Evolutionary conservation across 2,888 invertebrate genomes (phyloP).

Genomic region (Orchesella flavescens): DNA sequence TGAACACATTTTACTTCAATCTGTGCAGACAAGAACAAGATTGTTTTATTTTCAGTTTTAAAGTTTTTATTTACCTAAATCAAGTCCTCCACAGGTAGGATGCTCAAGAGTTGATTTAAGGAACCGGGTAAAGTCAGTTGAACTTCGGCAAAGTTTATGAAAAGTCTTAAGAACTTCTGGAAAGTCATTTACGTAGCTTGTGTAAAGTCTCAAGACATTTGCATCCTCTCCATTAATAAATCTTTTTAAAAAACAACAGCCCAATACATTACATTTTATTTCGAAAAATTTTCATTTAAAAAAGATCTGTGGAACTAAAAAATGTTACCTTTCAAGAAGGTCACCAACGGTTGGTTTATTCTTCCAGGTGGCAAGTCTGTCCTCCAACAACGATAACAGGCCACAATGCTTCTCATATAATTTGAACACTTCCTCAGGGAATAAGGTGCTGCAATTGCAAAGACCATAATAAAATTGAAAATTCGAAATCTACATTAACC

Average conservation of each 20-base stretch:
- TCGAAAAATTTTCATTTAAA: too few relatives aligned
- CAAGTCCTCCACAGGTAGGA: constrained; percentile 74
- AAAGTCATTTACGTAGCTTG: constrained; percentile 75
- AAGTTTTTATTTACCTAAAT: constrained; percentile 72
- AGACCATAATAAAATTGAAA: constrained; percentile 26
- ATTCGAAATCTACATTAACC: not conserved
- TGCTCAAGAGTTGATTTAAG: constrained; percentile 74
- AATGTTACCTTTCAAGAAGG: constrained; percentile 73
- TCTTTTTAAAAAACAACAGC: constrained; percentile 63
- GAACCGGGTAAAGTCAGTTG: constrained; percentile 74
- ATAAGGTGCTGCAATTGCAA: constrained; percentile 73
- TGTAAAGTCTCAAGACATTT: constrained; percentile 75
- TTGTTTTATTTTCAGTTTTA: too few relatives aligned
- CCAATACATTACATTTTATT: not conserved
- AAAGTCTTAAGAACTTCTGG: constrained; percentile 75
- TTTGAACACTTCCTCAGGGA: constrained; percentile 74
- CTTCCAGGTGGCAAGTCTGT: constrained; percentile 74
- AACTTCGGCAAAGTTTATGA: constrained; percentile 74
- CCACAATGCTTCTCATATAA: constrained; percentile 75
- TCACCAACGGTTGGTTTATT: constrained; percentile 74
- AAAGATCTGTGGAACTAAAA: too few relatives aligned
- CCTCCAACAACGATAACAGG: constrained; percentile 74
- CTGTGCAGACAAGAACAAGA: too few relatives aligned
- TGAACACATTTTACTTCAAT: too few relatives aligned
- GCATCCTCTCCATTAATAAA: constrained; percentile 72